Percentiles rank a stretch among this genome's conserved stretches.
phyloP scores from a whole-genome alignment of 2,113 vertebrate species.

The Syngnathoides biaculeatus region DNA sequence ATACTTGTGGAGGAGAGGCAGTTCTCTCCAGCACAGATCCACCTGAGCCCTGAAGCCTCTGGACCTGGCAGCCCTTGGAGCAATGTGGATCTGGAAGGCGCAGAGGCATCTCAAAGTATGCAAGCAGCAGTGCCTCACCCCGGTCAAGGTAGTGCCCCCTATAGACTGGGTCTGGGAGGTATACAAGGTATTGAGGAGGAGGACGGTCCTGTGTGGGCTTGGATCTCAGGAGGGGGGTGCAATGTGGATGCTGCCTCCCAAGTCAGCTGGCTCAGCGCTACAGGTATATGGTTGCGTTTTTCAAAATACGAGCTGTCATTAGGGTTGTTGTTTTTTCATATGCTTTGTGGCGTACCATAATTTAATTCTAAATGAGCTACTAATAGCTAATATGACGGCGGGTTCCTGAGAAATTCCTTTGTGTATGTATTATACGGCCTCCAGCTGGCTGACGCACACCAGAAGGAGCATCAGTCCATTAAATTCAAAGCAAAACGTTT shows the following conservation, averaged over 20 bases:
- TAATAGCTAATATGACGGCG: too few species aligned
- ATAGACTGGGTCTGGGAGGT: constrained; percentile 76
- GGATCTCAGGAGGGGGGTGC: constrained; percentile 89
- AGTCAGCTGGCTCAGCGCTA: constrained; percentile 82
- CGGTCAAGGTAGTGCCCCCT: constrained; percentile 61
- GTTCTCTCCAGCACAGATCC: constrained; percentile 12
- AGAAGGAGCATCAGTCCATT: not conserved
- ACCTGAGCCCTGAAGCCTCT: constrained; percentile 25
- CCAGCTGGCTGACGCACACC: not conserved
- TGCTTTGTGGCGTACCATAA: too few species aligned
- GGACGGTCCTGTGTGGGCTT: constrained; percentile 81
- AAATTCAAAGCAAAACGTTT: too few species aligned
- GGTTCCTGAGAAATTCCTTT: not conserved
- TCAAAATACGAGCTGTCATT: too few species aligned
- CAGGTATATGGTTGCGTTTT: constrained; percentile 47
- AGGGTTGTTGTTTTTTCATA: too few species aligned
- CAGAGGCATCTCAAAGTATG: constrained; percentile 49
- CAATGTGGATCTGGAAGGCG: constrained; percentile 88
- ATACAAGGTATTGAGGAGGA: constrained; percentile 71
- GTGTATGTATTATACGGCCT: not conserved
- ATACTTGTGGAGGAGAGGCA: constrained; percentile 32
- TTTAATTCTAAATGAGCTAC: too few species aligned
- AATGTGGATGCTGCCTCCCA: constrained; percentile 74
- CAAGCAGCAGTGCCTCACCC: not conserved
- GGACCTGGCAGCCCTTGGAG: constrained; percentile 79